Evolutionary conservation across 1,140 invertebrate genomes (phyloP), one percentile per base, ranked within the genome.

Genomic region (Cotesia typhae): DNA sequence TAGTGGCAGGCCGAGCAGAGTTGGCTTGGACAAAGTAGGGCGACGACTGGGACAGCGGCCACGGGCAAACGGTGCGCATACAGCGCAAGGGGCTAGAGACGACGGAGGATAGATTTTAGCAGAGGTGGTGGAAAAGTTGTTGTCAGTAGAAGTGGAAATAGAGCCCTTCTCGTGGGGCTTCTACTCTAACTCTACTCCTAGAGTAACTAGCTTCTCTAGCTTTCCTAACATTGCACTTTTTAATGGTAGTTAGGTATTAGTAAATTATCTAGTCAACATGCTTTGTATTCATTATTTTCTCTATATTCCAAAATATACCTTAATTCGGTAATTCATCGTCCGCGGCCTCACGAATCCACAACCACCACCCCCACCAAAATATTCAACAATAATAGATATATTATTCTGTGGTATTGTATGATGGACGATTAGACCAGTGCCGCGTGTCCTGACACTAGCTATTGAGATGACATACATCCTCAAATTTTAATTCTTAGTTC

Each of bases 21-120:
- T 84, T 86, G 78, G 83, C 84, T 84, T 84, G 76, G 83, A 82
- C 84, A 84, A 87, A 86, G 85, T 87, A 87, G 85, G 85, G 85
- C 85, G 85, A 86, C 84, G 85, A 86, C 85, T 86, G 85, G 81
- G 81, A 82, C 82, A 82, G 78, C 80, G 82, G 81, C 81, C 79
- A 81, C 80, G 78, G 80, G 76, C 81, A 83, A 80, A 81, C 77
- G 74, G 76, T 76, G 79, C 79, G 83, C 83, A 81, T 82, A 82
- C 83, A 74, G 76, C 78, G 76, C 76, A 79, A 35, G 17, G 7
- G 55, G 65, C n/a, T 67, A 36, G 75, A 72, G 76, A 75, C 75
- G 80, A 78, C 76, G 79, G 79, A 74, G 78, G 79, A 77, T 73
- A 76, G 76, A 72, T 72, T 77, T 74, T 76, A 74, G 74, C 70